Evolutionary conservation across 1,140 invertebrate species (phyloP), one percentile per base, ranked within the genome.

Genomic region (Ostrea edulis): DNA sequence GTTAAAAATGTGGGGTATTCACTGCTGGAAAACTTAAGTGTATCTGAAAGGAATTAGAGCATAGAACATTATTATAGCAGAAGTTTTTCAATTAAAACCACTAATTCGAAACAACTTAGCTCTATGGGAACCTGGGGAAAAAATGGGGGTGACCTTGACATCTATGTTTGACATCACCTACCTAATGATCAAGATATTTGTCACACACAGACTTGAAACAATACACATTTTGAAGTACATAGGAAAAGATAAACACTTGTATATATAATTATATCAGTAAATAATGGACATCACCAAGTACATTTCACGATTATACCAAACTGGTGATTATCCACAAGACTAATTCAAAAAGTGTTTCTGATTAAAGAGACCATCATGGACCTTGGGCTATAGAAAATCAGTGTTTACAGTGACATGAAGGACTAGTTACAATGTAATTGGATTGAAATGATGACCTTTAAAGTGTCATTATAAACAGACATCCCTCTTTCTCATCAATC

Each of bases 31-130:
- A 44, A 35, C 29, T 29, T 12, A n/a, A 71, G 29, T 77, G 25
- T 25, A 77, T 77, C 68, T 77, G 68, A 77, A 77, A 77, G 25
- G 35, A 25, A 77, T 77, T 77, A 77, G 29, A 25, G 11, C 68
- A 25, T 35, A 62, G 17, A 55, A 62, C 55, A 62, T n/a, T 20
- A 62, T 62, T 29, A 25, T 25, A 77, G 68, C 68, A 77, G 29
- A 20, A 29, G 9, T 77, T 71, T 71, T 22, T 25, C 12, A 71
- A 71, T 71, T 71, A 29, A 65, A 71, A 77, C 68, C 68, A 29
- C 58, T 29, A 35, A 11, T 77, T 35, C 14, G n/a, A 62, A 62
- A 17, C n/a, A n/a, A 62, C 17, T n/a, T n/a, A 14, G 9, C 14
- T 29, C 22, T 77, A 77, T 25, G 14, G 25, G 29, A 77, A 77